Evolutionary conservation across 92 coral and sea anemone species (phyloP), one percentile per base, ranked within the genome.

Genomic region (Parazoanthus swiftii): DNA sequence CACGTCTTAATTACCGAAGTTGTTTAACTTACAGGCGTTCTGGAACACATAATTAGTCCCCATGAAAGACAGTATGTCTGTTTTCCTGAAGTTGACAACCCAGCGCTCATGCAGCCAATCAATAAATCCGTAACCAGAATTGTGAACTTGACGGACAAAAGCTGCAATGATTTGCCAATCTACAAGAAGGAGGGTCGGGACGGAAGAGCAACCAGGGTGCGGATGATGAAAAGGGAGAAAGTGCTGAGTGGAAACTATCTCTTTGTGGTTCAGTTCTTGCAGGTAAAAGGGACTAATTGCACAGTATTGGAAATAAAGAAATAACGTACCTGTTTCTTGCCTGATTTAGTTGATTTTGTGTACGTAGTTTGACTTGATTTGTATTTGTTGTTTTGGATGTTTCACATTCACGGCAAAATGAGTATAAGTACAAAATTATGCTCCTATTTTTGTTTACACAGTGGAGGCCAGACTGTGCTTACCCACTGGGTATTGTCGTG

Each of bases 21-120:
- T 11, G 0, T 16, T 74, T 74, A 18, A 76, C 20, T 15, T 51
- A 51, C 85, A 96, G 99, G 99, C 73, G 93, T 92, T 39, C 68
- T 93, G 85, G 92, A 94, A 58, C 93, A 89, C 80, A 72, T 91
- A 71, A 93, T 95, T 77, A 85, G 90, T 65, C 95, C 98, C 71
- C 91, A 89, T 51, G 99, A 95, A 77, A 91, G 99, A 25, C 98
- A 96, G 80, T 96, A 92, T 85, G 98, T 96, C 13, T 96, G 99
- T 76, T 85, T 66, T 33, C 89, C 90, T 13, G 92, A 94, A 20
- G 81, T 66, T 33, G 86, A 75, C n/a, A 92, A 90, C 51, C 94
- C 79, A 38, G 68, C 86, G 0, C 50, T 93, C 13, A 92, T 96
- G 98, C 56, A 82, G 54, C 99, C 99, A 6, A 95, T 95, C 70